Base-by-base conservation (phyloP, 2,797 vertebrate species). In the Phrynocephalus vlangalii region DNA sequence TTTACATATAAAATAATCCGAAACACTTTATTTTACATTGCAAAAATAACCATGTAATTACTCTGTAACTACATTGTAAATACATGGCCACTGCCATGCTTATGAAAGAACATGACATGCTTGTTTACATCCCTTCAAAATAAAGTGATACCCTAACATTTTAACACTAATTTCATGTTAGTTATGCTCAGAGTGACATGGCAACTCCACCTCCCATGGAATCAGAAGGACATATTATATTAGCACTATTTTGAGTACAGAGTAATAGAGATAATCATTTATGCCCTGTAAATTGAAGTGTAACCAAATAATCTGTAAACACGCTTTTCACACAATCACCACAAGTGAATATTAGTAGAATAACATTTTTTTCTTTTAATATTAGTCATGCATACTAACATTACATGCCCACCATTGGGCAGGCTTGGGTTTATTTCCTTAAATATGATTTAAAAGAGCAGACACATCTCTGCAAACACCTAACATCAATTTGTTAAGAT, bases 241-340 rank as follows among this genome's bases (percentile, higher is more conserved):
- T 88, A 95, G 94, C 94, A 63, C 96, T 94, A 94, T 0, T 83
- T 88, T 91, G 70, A 96, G 96, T 95, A 94, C 96, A 96, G 97
- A 97, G 95, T 96, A 96, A 96, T 87, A 96, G 95, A 94, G 96
- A 95, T 96, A 96, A 97, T 96, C 96, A 95, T 96, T 97, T 95
- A 97, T 97, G 97, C 96, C 96, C 96, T 97, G 96, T 95, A 97
- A 97, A 97, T 96, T 94, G 94, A 97, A 97, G 96, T 97, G 96
- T 96, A 97, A 97, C 96, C 96, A 97, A 97, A 96, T 95, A 95
- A 97, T 98, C 98, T 98, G 98, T 98, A 99, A 99, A 99, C 98
- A 99, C 97, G 95, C 98, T 98, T 98, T 98, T 98, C 98, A 98
- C 98, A 99, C 98, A 98, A 98, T 98, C 98, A 98, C 98, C 97